A percentile compares a stretch with the other conserved stretches of the same genome.
Conservation (phyloP, 2,113 vertebrate species). For the Echinops telfairi region DNA sequence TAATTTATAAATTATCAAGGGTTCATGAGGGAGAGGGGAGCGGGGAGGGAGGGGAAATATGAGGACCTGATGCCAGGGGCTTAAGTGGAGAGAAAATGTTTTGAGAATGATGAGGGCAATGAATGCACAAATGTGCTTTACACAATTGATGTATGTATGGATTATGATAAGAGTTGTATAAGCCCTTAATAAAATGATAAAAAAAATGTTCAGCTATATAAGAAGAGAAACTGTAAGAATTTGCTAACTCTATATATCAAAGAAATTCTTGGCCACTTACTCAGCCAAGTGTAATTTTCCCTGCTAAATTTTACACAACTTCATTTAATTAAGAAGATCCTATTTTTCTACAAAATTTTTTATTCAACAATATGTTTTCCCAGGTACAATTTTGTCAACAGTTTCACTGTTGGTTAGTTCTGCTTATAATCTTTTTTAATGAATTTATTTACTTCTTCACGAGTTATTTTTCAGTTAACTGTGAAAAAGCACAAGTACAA, state of each 20-base stretch:
- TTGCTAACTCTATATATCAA: not conserved
- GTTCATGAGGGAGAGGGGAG: too few relatives aligned
- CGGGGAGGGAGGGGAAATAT: too few relatives aligned
- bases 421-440: slow-evolving; percentile 39
- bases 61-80: too few relatives aligned
- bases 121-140: too few relatives aligned
- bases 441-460: slow-evolving; percentile 37
- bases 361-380: not conserved
- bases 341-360: not conserved
- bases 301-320: not conserved
- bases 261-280: not conserved
- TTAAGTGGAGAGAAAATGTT: too few relatives aligned
- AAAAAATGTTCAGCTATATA: not conserved
- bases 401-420: slow-evolving; percentile 22
- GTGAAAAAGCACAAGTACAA: not conserved
- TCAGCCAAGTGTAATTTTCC: not conserved
- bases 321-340: slow-evolving; percentile 46
- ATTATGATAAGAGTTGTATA: too few relatives aligned
- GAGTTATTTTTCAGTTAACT: slow-evolving; percentile 9
- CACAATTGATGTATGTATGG: too few relatives aligned
- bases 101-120: too few relatives aligned
- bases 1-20: too few relatives aligned
- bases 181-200: too few relatives aligned
- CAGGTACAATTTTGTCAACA: not conserved
- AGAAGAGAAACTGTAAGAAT: not conserved